Evolutionary conservation across 2,888 invertebrate genomes (phyloP), one percentile per base, ranked within the genome.

Genomic region (Maniola hyperantus): DNA sequence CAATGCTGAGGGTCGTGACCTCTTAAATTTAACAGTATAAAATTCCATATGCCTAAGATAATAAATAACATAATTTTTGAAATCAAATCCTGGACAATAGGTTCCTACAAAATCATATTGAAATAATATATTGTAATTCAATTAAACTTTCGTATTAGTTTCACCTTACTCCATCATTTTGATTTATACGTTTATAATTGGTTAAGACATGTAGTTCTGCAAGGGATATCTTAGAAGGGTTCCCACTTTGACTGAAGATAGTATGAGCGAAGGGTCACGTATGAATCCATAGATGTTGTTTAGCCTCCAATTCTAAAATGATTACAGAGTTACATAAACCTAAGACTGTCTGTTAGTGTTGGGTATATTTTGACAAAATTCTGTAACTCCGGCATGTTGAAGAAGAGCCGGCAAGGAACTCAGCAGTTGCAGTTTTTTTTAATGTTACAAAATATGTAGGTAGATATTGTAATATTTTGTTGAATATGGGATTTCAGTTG

Each of bases 111-210:
- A 46, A 46, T 46, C 15, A 8, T 26, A 51, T 26, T 26, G 26
- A 26, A 26, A 26, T 26, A 26, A 26, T 26, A 26, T 26, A 26
- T 63, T 63, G 13, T 63, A 8, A 26, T 42, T 58, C 51, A 63
- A 58, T 63, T 66, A 55, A 50, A 66, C 42, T 62, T 62, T 18
- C 44, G 51, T 65, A 64, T 59, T 34, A 61, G 44, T 62, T 65
- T 61, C 46, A 53, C 59, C 53, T 55, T 75, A 78, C 75, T 83
- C 74, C 74, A 81, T 83, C 78, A 81, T 83, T 79, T 83, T 87
- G 87, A 88, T 86, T 84, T 84, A 88, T 88, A 83, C 82, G 75
- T 78, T 83, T 87, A 82, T 87, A 89, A 89, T 88, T 88, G 84
- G 85, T 82, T 83, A 74, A 75, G 84, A 87, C 83, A 70, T 66